These are phyloP conservation scores for Piliocolobus tephrosceles DNA, from an alignment of 2,113 vertebrate species.

Conservation along the genomic window DNA sequence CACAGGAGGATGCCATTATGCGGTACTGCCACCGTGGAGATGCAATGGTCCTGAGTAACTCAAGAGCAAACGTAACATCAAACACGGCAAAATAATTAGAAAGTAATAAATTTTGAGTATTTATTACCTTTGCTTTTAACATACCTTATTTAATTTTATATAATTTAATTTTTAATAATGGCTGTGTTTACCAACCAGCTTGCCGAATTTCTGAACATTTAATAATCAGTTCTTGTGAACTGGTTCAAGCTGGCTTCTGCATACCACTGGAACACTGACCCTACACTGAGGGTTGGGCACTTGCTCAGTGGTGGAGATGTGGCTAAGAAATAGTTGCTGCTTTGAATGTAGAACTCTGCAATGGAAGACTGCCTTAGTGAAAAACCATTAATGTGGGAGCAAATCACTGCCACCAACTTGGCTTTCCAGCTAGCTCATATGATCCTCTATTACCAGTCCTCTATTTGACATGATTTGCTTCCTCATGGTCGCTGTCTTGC, in stretches of 20 bases:
- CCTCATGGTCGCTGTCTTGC: background rate
- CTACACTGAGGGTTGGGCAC: background rate
- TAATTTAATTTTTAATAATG: background rate
- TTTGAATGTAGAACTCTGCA: background rate
- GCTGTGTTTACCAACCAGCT: background rate
- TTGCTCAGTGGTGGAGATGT: background rate
- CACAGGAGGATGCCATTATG: background rate
- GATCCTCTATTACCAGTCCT: background rate
- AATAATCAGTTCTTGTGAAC: background rate
- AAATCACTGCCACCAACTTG: background rate
- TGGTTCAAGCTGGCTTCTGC: background rate
- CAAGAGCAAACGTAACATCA: background rate
- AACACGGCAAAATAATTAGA: background rate
- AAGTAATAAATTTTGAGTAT: background rate
- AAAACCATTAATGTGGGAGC: background rate
- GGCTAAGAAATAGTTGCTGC: background rate
- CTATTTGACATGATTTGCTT: background rate
- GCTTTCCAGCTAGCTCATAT: background rate
- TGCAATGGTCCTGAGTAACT: background rate
- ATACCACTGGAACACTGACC: background rate
- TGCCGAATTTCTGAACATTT: background rate
- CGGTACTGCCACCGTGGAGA: background rate
- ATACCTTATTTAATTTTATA: background rate
- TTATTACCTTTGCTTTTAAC: background rate
- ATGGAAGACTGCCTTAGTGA: background rate